Evolutionary conservation across 2,113 vertebrate genomes (phyloP).

Genomic region (Scortum barcoo): DNA sequence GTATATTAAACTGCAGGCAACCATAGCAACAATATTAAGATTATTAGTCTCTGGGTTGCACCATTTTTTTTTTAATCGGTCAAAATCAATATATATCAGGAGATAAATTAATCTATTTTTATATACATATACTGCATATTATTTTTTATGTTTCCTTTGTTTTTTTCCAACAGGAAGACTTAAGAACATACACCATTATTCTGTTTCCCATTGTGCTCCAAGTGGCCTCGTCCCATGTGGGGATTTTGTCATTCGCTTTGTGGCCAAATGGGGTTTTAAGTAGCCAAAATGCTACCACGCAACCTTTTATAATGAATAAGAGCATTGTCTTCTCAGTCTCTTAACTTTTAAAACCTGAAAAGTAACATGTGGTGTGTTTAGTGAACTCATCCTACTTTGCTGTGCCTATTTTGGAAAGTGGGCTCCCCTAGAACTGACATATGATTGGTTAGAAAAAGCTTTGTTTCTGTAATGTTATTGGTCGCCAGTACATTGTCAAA

Average conservation of each 20-base stretch:
- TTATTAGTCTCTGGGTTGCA: neutral
- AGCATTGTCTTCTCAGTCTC: neutral
- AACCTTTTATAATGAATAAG: neutral
- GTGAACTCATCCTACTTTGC: neutral
- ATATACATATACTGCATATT: neutral
- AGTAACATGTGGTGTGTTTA: neutral
- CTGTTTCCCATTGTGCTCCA: neutral
- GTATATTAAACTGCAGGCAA: conserved; percentile 4
- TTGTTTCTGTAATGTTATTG: neutral
- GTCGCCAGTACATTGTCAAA: neutral
- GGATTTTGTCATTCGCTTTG: neutral
- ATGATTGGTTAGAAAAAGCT: neutral
- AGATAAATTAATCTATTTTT: neutral
- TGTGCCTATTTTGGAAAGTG: neutral
- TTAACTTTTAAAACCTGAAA: neutral
- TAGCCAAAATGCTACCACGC: neutral
- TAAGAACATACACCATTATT: neutral
- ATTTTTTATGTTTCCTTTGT: neutral
- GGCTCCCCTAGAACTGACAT: neutral
- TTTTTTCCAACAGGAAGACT: too few relatives aligned
- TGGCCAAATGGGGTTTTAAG: neutral
- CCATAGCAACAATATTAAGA: conserved; percentile 6
- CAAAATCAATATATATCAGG: neutral
- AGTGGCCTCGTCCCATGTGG: neutral
- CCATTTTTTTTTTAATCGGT: too few relatives aligned